A percentile compares a stretch with the other conserved stretches of the same genome.
phyloP scores from a whole-genome alignment of 92 coral and sea anemone species.

The Hydrozoanthus gracilis region DNA sequence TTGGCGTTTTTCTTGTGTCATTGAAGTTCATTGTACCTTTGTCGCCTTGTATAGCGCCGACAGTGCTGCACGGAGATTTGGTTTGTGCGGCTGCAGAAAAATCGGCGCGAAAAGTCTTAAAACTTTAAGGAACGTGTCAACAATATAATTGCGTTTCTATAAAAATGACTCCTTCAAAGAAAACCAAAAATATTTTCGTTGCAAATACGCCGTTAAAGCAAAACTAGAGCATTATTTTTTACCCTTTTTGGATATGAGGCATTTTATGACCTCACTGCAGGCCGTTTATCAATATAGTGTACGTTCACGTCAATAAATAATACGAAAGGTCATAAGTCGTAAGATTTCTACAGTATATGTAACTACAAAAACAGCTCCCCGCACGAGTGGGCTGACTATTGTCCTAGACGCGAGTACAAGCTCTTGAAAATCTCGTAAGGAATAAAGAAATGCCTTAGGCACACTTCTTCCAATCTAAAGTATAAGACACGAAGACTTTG shows the following conservation, averaged over 20 bases:
- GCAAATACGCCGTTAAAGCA: not conserved
- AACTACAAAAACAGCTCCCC: not conserved
- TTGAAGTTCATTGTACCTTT: no score
- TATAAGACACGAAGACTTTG: not conserved
- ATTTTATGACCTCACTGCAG: not conserved
- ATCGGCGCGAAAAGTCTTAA: no score
- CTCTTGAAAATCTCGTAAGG: not conserved
- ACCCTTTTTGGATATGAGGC: not conserved
- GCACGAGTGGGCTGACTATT: no score
- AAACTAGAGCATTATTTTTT: not conserved
- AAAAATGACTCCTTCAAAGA: no score
- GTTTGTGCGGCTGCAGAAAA: no score
- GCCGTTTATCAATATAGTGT: not conserved
- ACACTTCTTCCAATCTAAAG: no score
- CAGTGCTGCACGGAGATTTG: no score
- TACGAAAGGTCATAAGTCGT: not conserved
- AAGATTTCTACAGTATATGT: not conserved
- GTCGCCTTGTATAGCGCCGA: no score
- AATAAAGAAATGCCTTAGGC: not conserved
- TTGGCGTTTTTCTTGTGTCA: no score
- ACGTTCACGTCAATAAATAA: conserved; percentile 18
- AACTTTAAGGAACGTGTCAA: no score
- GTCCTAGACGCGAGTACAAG: not conserved
- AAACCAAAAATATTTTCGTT: no score
- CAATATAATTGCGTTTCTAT: no score